Evolutionary conservation across 92 coral and sea anemone species (phyloP).

Genomic region (Micromussa lordhowensis): DNA sequence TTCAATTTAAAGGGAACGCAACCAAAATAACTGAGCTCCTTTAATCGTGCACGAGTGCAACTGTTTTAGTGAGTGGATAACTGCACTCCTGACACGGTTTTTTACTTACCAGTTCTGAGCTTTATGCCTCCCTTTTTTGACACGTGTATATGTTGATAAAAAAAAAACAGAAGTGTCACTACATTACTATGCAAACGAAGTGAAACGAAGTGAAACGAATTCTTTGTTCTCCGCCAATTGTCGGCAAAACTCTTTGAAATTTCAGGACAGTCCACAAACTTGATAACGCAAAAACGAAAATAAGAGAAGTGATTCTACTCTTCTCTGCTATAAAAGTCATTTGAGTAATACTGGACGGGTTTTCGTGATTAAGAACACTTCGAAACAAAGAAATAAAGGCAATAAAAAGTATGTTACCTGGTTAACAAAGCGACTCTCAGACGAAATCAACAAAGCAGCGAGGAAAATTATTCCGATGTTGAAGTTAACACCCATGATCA

Average conservation of each 20-base stretch:
- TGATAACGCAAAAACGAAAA: neutral
- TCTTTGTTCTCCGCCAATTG: too few species aligned
- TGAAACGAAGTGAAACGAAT: too few species aligned
- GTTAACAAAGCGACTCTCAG: conserved; percentile 1
- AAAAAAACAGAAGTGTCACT: neutral
- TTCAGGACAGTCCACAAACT: neutral
- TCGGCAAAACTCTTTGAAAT: too few species aligned
- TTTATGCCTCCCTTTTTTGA: neutral
- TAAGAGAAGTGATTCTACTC: neutral
- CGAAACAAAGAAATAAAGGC: neutral
- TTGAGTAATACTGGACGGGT: neutral
- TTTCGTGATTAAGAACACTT: neutral
- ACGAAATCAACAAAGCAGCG: neutral
- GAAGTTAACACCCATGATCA: neutral
- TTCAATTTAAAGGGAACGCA: too few species aligned
- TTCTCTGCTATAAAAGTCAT: too few species aligned
- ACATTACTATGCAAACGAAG: neutral
- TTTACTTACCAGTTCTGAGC: conserved; percentile 20
- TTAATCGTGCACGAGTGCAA: neutral
- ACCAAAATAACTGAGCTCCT: too few species aligned
- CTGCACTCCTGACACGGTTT: neutral
- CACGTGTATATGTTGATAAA: neutral
- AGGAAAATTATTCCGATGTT: neutral
- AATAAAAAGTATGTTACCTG: neutral
- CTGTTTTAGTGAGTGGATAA: neutral